Conservation (phyloP, 2,113 vertebrate species). For the Oreochromis spilurus region DNA sequence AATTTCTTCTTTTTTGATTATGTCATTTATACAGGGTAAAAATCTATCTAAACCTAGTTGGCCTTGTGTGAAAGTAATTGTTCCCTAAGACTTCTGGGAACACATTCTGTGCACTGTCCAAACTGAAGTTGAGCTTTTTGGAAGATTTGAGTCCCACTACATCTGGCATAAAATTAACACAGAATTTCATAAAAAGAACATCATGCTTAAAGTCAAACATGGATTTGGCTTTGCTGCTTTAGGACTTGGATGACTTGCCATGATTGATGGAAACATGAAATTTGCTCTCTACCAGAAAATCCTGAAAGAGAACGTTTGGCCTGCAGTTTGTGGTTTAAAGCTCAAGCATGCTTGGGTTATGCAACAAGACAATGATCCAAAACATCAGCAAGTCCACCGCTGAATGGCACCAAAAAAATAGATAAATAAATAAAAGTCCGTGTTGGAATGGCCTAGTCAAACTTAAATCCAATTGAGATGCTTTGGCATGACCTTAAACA, state of each 20-base stretch:
- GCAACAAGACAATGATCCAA: not conserved
- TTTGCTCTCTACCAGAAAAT: not conserved
- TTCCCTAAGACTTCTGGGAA: not conserved
- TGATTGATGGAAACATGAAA: not conserved
- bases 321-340: not conserved
- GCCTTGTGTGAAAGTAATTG: not conserved
- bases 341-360: not conserved
- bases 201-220: not conserved
- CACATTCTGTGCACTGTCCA: not conserved
- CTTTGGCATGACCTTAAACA: not conserved
- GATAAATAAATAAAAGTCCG: not conserved
- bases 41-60: not conserved
- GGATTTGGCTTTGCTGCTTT: not conserved
- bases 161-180: not conserved
- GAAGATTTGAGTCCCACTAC: not conserved
- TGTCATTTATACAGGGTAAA: not conserved
- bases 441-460: not conserved
- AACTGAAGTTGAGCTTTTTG: not conserved
- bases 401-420: not conserved
- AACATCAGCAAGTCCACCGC: not conserved
- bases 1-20: not conserved
- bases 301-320: not conserved
- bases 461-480: not conserved
- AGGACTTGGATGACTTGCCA: not conserved
- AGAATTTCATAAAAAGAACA: not conserved